Conservation (phyloP, 2,797 vertebrate genomes). For the Pantherophis alleghaniensis region DNA sequence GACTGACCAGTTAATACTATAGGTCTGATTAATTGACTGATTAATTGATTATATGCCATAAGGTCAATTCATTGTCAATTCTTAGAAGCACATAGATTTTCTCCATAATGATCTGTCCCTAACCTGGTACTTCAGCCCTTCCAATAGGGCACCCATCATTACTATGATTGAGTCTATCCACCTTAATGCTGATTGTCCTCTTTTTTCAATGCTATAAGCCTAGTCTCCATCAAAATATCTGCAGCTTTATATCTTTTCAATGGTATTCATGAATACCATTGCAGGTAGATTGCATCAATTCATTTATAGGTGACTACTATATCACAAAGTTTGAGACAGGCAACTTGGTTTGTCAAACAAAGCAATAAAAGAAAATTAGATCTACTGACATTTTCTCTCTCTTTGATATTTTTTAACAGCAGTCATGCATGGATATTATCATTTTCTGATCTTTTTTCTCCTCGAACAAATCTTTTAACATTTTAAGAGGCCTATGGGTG, state of each 20-base stretch:
- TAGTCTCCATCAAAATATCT: neutral
- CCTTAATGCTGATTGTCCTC: neutral
- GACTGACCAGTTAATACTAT: too few species aligned
- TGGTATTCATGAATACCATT: neutral
- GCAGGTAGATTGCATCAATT: neutral
- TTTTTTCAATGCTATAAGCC: neutral
- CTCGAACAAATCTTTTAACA: neutral
- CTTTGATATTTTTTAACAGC: neutral
- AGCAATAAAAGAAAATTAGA: neutral
- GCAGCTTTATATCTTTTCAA: neutral
- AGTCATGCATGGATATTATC: neutral
- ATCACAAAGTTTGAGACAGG: neutral
- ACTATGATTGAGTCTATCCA: neutral
- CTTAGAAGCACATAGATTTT: neutral
- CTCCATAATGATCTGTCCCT: neutral
- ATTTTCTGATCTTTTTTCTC: neutral
- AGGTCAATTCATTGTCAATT: neutral
- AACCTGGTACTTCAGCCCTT: neutral
- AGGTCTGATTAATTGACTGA: too few species aligned
- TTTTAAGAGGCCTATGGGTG: neutral
- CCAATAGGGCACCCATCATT: neutral
- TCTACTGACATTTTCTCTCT: neutral
- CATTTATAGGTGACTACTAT: neutral
- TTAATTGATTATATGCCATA: too few species aligned
- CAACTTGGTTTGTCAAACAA: neutral